Conservation (phyloP, 2,888 invertebrate species). For the Hetaerina titia region DNA sequence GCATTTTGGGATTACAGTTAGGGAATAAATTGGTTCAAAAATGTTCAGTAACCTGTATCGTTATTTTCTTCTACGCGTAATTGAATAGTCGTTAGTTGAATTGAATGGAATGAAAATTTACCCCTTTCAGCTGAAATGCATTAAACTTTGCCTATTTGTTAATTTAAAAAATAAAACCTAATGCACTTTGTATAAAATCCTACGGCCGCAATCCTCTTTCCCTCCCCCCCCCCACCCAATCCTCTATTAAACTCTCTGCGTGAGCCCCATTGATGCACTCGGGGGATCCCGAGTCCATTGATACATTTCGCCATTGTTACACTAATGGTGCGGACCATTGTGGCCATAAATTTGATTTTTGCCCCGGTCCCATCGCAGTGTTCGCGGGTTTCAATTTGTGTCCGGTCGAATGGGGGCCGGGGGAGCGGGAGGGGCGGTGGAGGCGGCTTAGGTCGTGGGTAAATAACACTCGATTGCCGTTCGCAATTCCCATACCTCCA, state of each 20-base stretch:
- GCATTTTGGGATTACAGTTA: no score
- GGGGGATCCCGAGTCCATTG: not conserved
- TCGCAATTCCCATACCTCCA: not conserved
- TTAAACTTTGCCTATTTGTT: not conserved
- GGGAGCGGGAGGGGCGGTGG: no score
- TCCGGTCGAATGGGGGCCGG: not conserved
- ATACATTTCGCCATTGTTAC: not conserved
- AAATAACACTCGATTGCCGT: not conserved
- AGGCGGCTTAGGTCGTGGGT: not conserved
- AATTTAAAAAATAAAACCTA: no score
- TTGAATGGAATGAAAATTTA: no score
- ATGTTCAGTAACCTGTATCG: no score
- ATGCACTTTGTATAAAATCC: no score
- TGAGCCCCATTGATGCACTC: not conserved
- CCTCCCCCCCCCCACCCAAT: no score
- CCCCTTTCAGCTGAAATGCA: not conserved
- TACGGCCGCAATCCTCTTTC: no score
- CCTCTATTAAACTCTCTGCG: not conserved
- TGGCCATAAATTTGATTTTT: conserved; percentile 27
- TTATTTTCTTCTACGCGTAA: no score
- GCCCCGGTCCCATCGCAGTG: not conserved
- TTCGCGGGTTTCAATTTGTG: conserved; percentile 9
- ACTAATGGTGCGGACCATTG: not conserved
- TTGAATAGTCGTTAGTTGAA: no score
- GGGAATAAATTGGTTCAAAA: no score